phyloP scores from a whole-genome alignment of 92 coral and sea anemone species.

The Epizoanthus rinbou region DNA sequence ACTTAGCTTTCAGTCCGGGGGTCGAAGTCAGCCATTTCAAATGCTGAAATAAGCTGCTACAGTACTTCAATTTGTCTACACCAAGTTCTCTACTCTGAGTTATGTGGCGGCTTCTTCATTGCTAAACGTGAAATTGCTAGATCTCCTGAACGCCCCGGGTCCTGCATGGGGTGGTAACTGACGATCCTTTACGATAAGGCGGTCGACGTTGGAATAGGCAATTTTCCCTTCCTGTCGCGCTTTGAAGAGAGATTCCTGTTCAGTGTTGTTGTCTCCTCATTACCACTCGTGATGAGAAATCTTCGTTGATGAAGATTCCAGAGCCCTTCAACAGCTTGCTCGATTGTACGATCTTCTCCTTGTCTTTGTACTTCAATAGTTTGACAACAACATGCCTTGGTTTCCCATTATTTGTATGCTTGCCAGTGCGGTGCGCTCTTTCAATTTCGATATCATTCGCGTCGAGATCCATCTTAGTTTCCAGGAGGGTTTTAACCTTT shows the following conservation, averaged over 20 bases:
- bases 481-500: not conserved
- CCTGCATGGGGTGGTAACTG: not conserved
- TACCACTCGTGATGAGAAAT: constrained; percentile 1
- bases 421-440: constrained; percentile 21
- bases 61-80: too few species aligned
- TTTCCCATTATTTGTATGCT: not conserved
- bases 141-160: not conserved
- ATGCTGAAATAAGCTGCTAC: too few species aligned
- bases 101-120: too few species aligned
- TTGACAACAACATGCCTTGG: constrained; percentile 9
- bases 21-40: too few species aligned
- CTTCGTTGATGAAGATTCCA: constrained; percentile 5
- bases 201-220: constrained; percentile 2
- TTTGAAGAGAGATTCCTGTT: not conserved
- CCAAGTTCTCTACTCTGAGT: too few species aligned
- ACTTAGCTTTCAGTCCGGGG: too few species aligned
- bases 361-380: not conserved
- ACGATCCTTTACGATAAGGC: not conserved
- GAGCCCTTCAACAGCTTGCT: not conserved
- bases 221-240: constrained; percentile 20
- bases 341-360: not conserved
- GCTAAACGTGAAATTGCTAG: not conserved
- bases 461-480: not conserved
- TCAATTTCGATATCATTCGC: constrained; percentile 4
- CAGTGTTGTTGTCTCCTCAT: not conserved